Evolutionary conservation across 2,113 vertebrate genomes (phyloP).

Genomic region (Oreochromis niloticus): DNA sequence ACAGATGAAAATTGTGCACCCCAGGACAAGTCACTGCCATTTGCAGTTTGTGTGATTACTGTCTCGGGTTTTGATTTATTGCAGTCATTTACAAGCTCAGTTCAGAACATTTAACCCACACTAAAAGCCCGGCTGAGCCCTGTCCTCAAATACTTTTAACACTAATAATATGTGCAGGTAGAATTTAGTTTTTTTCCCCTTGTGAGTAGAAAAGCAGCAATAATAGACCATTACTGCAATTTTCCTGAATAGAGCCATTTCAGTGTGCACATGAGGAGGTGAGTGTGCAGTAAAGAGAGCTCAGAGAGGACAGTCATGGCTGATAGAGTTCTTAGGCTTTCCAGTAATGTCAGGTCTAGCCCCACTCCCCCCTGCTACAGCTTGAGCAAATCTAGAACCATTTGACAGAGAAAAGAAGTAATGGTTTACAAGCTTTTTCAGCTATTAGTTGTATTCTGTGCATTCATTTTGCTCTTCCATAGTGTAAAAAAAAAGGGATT

Average conservation of each 20-base stretch:
- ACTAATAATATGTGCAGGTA: constrained; percentile 31
- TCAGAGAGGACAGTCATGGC: not conserved
- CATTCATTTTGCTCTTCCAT: not conserved
- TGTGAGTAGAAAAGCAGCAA: constrained; percentile 25
- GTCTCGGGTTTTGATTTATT: constrained; percentile 10
- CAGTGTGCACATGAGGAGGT: constrained; percentile 19
- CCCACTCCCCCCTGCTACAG: not conserved
- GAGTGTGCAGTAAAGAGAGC: constrained; percentile 30
- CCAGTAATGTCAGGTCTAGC: not conserved
- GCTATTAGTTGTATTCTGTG: not conserved
- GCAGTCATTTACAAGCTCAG: constrained; percentile 29
- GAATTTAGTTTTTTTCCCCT: not conserved
- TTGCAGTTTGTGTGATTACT: constrained; percentile 6
- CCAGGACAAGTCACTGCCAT: not conserved
- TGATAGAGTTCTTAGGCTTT: not conserved
- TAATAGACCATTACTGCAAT: constrained; percentile 53
- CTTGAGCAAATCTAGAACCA: not conserved
- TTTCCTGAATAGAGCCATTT: constrained; percentile 52
- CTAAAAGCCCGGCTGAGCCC: constrained; percentile 17
- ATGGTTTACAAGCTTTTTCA: not conserved
- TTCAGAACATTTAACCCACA: constrained; percentile 38
- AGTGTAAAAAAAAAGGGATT: not conserved
- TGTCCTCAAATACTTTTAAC: constrained; percentile 22
- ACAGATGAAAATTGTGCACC: constrained; percentile 7
- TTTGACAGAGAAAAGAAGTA: not conserved